Evolutionary conservation across 1,140 invertebrate genomes (phyloP).

Genomic region (Habropoda laboriosa): DNA sequence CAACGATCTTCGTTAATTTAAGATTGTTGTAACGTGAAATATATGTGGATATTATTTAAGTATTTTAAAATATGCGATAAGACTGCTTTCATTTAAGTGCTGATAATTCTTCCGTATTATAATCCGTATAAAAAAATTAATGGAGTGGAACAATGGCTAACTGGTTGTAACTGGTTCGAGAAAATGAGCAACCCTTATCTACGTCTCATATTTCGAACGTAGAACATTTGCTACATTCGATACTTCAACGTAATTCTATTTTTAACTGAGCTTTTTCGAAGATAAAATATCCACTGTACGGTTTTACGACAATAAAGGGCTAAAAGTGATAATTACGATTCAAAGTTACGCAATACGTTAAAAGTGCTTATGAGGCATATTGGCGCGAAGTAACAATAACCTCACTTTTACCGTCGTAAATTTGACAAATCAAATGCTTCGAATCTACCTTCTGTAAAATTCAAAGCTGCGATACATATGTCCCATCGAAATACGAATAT

Average conservation of each 20-base stretch:
- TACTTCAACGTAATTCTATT: neutral
- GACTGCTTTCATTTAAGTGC: no score
- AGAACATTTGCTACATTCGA: neutral
- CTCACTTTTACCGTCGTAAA: slow-evolving; percentile 56
- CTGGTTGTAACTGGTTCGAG: neutral
- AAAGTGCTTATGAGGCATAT: slow-evolving; percentile 33
- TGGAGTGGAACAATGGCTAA: neutral
- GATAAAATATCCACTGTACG: neutral
- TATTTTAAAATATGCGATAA: neutral
- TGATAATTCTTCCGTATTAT: neutral
- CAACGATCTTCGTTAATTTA: neutral
- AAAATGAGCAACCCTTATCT: neutral
- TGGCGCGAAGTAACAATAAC: slow-evolving; percentile 54
- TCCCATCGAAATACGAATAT: neutral
- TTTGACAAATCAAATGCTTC: neutral
- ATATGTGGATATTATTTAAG: neutral
- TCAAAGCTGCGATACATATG: neutral
- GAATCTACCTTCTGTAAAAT: neutral
- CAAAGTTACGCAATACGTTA: slow-evolving; percentile 46
- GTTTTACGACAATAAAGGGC: neutral
- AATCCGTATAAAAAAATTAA: neutral
- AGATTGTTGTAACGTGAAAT: no score
- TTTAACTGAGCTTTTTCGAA: no score
- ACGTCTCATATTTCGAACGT: no score
- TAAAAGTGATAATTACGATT: neutral